phyloP scores from a whole-genome alignment of 2,113 vertebrate genomes.

The Mormoops blainvillei region DNA sequence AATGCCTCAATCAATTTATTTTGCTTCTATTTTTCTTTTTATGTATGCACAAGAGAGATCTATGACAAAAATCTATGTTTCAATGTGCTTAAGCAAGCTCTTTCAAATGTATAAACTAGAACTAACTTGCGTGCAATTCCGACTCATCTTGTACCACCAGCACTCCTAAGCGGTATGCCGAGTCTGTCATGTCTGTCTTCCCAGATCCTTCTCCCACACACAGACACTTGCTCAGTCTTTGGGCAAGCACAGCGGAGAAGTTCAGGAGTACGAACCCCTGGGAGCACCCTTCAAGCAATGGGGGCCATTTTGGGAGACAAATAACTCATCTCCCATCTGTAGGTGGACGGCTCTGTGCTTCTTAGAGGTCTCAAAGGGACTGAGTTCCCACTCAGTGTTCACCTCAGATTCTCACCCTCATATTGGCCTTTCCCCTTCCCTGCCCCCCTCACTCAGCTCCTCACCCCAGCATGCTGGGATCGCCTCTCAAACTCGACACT shows the following conservation, averaged over 20 bases:
- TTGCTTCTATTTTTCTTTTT: neutral
- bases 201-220: neutral
- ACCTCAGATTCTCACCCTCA: no score
- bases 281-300: neutral
- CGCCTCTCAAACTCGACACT: neutral
- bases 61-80: neutral
- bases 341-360: neutral
- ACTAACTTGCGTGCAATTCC: neutral
- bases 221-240: neutral
- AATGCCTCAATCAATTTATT: neutral
- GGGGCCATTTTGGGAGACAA: neutral
- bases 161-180: neutral
- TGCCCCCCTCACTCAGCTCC: no score
- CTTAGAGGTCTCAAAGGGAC: neutral
- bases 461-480: neutral
- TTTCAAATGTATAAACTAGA: neutral
- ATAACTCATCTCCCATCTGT: neutral
- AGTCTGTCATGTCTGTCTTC: neutral
- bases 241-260: neutral
- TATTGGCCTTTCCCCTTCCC: neutral
- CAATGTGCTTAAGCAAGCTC: neutral
- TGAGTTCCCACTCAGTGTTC: neutral
- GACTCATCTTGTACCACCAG: neutral
- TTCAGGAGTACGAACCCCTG: rapidly evolving
- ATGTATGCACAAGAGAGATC: neutral